Evolutionary conservation across 2,113 vertebrate species (phyloP), one percentile per base, ranked within the genome.

Genomic region (Nerophis lumbriciformis): DNA sequence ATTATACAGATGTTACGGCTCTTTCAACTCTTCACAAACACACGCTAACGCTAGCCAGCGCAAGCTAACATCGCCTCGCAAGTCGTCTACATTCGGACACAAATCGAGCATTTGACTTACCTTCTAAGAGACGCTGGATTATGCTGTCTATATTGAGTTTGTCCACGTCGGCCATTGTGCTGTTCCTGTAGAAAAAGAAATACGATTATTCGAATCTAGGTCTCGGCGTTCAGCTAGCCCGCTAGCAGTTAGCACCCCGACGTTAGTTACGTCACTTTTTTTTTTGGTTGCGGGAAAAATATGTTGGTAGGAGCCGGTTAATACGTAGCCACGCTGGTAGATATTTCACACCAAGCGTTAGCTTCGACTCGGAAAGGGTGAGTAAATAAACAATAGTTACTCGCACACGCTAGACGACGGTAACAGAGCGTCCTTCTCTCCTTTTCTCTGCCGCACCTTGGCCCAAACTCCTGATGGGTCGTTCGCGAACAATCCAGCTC

Each of bases 91-190:
- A 5, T 35, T 48, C 9, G 12, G 8, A 5, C 35, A 4, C 5
- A 61, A 48, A 61, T 6, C 5, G 2, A 38, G 2, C 12, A 11
- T 45, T 0, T 6, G 5, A 4, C 90, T 94, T 90, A 97, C 96
- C 95, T 92, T 98, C 96, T 88, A 98, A 91, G 78, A 98, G 92
- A 77, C 95, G 94, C 78, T 98, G 95, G 86, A 98, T 98, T 88
- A 98, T 98, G 88, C 95, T 98, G 91, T 97, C 95, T 92, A 97
- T 98, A 89, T 96, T 98, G 75, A 98, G 94, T 75, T 98, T 97
- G 83, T 98, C 95, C 75, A 95, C 93, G 89, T 98, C 96, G 74
- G 95, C 95, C 96, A 98, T 98, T 77, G 89, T 85, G 53, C 39
- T 59, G 67, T n/a, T 21, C 12, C 6, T 6, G 45, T 56, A 55